These are phyloP conservation scores for Antheraea pernyi DNA, from an alignment of 1,140 invertebrate species.

Conservation along the genomic window DNA sequence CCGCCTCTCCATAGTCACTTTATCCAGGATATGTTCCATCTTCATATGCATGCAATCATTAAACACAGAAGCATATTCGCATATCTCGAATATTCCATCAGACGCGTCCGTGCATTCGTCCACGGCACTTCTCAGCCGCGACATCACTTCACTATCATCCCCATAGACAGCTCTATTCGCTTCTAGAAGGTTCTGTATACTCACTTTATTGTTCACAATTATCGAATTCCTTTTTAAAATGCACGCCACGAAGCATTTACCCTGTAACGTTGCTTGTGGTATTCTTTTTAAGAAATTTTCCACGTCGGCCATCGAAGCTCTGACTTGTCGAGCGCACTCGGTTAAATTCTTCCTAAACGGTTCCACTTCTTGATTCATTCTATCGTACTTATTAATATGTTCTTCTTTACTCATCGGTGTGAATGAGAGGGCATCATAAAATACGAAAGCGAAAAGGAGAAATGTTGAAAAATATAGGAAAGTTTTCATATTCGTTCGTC, in stretches of 20 bases:
- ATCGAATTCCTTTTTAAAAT: slow-evolving; percentile 64
- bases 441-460: slow-evolving; percentile 25
- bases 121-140: slow-evolving; percentile 49
- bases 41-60: slow-evolving; percentile 75
- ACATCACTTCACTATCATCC: slow-evolving; percentile 61
- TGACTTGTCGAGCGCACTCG: slow-evolving; percentile 66
- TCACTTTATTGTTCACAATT: slow-evolving; percentile 64
- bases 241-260: slow-evolving; percentile 72
- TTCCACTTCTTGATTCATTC: slow-evolving; percentile 62
- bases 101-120: slow-evolving; percentile 47
- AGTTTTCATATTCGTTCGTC: slow-evolving; percentile 23
- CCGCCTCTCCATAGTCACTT: slow-evolving; percentile 62
- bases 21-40: slow-evolving; percentile 69
- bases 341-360: slow-evolving; percentile 66
- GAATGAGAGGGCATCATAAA: slow-evolving; percentile 42
- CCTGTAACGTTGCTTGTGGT: slow-evolving; percentile 56
- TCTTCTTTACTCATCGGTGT: slow-evolving; percentile 56
- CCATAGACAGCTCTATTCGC: slow-evolving; percentile 59
- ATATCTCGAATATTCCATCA: slow-evolving; percentile 63
- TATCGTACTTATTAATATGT: slow-evolving; percentile 53
- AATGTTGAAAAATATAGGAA: slow-evolving; percentile 29
- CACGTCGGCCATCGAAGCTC: slow-evolving; percentile 59
- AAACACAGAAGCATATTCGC: slow-evolving; percentile 67
- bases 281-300: slow-evolving; percentile 66
- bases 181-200: slow-evolving; percentile 49